A percentile compares a stretch with the other conserved stretches of the same genome.
Evolutionary conservation across 2,797 vertebrate genomes (phyloP).

Genomic region (Notolepis coatsorum): DNA sequence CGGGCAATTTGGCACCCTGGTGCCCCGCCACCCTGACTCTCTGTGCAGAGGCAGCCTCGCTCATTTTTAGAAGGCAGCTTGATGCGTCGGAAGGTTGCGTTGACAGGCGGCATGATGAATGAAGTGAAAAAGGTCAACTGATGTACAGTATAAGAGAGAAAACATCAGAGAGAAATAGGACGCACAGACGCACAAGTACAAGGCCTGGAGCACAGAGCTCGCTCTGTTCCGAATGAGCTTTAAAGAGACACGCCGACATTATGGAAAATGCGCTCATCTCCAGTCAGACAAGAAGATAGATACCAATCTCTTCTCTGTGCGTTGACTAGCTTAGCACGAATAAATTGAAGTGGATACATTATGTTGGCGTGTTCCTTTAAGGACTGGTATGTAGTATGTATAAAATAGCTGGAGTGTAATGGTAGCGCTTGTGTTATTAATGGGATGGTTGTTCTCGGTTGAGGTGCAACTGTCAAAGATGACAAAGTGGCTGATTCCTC

Average conservation of each 20-base stretch:
- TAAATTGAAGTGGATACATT: neutral
- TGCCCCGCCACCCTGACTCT: constrained; percentile 32
- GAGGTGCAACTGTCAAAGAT: constrained; percentile 61
- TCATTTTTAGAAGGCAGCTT: constrained; percentile 28
- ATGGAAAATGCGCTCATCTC: too few relatives aligned
- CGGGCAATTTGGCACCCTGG: constrained; percentile 43
- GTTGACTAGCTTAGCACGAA: too few relatives aligned
- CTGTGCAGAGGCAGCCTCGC: constrained; percentile 20
- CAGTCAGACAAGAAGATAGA: too few relatives aligned
- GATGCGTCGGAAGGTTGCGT: neutral
- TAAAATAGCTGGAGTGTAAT: constrained; percentile 40
- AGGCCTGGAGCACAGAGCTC: neutral
- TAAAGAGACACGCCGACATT: too few relatives aligned
- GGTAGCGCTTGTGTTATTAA: constrained; percentile 38
- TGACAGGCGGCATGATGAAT: constrained; percentile 19
- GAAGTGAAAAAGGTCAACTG: neutral
- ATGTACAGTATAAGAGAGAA: neutral
- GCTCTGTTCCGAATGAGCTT: constrained; percentile 32
- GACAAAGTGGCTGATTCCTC: constrained; percentile 47
- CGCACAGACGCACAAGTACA: constrained; percentile 2
- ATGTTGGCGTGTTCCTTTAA: neutral
- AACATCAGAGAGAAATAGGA: neutral
- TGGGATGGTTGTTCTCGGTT: constrained; percentile 37
- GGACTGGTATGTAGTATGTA: constrained; percentile 39
- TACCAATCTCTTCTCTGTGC: too few relatives aligned